Conservation (phyloP, 1,140 invertebrate genomes). For the Danaus melanippus region DNA sequence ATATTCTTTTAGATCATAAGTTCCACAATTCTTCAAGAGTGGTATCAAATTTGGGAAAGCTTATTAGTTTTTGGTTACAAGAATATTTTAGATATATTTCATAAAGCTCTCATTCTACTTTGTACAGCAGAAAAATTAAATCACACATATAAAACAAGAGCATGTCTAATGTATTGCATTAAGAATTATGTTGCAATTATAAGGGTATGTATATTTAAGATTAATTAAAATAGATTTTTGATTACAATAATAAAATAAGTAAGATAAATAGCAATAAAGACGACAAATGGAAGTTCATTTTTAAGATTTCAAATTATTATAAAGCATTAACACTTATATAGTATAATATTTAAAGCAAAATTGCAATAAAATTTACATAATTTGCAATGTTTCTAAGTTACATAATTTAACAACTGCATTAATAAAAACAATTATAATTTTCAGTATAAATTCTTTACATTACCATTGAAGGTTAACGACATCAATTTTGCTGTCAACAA, state of each 20-base stretch:
- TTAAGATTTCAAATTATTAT: too few species aligned
- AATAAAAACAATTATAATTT: conserved; percentile 22
- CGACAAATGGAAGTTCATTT: too few species aligned
- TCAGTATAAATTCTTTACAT: conserved; percentile 48
- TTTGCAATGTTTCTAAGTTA: too few species aligned
- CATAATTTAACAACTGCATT: too few species aligned
- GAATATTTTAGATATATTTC: conserved; percentile 33
- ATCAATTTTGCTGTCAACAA: conserved; percentile 29
- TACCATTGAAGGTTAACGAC: conserved; percentile 32
- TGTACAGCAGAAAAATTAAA: conserved; percentile 32
- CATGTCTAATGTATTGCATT: conserved; percentile 47
- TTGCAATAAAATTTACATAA: too few species aligned
- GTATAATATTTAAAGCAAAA: too few species aligned
- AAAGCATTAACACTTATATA: too few species aligned
- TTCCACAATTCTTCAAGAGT: conserved; percentile 40
- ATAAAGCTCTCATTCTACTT: conserved; percentile 34
- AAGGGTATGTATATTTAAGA: conserved; percentile 33
- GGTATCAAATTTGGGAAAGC: conserved; percentile 50
- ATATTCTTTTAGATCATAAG: conserved; percentile 35
- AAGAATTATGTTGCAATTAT: conserved; percentile 36
- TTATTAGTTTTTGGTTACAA: conserved; percentile 24
- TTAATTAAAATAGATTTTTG: too few species aligned
- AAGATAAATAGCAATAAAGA: too few species aligned
- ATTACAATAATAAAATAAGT: too few species aligned
- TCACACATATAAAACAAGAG: conserved; percentile 30